Percentiles rank a stretch among this genome's conserved stretches.
Evolutionary conservation across 1,140 invertebrate species (phyloP).

Genomic region (Sitophilus oryzae): DNA sequence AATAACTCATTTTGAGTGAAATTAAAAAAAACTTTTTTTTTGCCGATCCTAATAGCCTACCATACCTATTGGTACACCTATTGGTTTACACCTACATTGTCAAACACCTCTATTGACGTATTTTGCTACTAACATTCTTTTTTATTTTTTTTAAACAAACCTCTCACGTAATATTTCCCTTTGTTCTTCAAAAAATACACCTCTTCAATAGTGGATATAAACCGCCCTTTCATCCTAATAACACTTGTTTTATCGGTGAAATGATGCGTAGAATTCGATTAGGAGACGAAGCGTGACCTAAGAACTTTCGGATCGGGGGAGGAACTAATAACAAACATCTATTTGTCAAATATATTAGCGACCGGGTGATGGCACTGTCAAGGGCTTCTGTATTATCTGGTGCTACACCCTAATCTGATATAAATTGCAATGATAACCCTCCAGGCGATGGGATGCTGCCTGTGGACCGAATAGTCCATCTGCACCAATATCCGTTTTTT

Average conservation of each 20-base stretch:
- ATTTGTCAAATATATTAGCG: constrained; percentile 42
- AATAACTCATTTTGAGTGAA: too few relatives aligned
- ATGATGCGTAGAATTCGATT: constrained; percentile 6
- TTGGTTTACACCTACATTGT: too few relatives aligned
- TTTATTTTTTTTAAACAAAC: too few relatives aligned
- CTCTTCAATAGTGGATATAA: too few relatives aligned
- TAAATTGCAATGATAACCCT: constrained; percentile 42
- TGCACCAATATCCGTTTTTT: constrained; percentile 11
- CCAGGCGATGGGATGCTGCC: constrained; percentile 21
- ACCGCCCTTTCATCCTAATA: neutral
- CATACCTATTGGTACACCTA: too few relatives aligned
- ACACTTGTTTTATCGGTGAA: constrained; percentile 11
- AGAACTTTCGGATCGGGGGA: constrained; percentile 8
- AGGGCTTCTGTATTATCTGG: constrained; percentile 37
- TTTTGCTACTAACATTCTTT: too few relatives aligned
- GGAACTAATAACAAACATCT: constrained; percentile 40
- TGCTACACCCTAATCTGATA: constrained; percentile 41
- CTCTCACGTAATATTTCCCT: neutral
- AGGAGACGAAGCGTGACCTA: constrained; percentile 9
- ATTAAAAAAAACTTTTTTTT: too few relatives aligned
- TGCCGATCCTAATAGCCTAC: too few relatives aligned
- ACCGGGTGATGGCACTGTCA: constrained; percentile 35
- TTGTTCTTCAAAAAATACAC: too few relatives aligned
- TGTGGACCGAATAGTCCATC: neutral
- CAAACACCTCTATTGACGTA: too few relatives aligned